Base-by-base conservation (phyloP, 2,113 vertebrate species). In the Tachuris rubrigastra region DNA sequence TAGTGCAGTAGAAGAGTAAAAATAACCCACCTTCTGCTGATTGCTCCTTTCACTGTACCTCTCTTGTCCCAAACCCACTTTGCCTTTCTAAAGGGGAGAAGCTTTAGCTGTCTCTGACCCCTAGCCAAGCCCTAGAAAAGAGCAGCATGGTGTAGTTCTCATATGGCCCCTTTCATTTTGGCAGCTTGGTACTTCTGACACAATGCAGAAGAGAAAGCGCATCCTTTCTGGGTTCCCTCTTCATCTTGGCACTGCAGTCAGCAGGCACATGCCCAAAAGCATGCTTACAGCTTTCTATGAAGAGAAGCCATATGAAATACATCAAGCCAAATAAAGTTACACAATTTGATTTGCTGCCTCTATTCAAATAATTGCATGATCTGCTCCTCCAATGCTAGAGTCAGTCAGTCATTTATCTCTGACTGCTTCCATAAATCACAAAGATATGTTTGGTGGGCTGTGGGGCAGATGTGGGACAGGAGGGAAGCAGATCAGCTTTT, bases 201-300 rank as follows among this genome's bases (percentile, higher is more conserved):
- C 41, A 79, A 68, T 6, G 31, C 74, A 94, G 69, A 63, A 68
- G 53, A 74, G 44, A 75, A 25, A 75, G 35, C 1, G 1, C 3
- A 2, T 77, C 87, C 53, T 84, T 60, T 83, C 67, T 87, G 85
- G 37, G 72, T 60, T 91, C 59, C 42, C 33, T 71, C 67, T 90
- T 71, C 44, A 3, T 68, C 59, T 84, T 85, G 94, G 92, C 87
- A 27, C 68, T 31, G 28, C 74, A 91, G 63, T 19, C 59, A n/a
- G 55, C 28, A 89, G 91, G 90, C 91, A 91, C 4, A 2, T 93
- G 82, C 93, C 87, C 90, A 87, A 63, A 94, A 87, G 12, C 44
- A 37, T 5, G 8, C n/a, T 5, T 35, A 53, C 39, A 41, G 39
- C 78, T 85, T 73, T 88, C 78, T 84, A 3, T 66, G 75, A 95